Evolutionary conservation across 53 echinoderm and acorn worm genomes (phyloP).

Genomic region (Antedon mediterranea): DNA sequence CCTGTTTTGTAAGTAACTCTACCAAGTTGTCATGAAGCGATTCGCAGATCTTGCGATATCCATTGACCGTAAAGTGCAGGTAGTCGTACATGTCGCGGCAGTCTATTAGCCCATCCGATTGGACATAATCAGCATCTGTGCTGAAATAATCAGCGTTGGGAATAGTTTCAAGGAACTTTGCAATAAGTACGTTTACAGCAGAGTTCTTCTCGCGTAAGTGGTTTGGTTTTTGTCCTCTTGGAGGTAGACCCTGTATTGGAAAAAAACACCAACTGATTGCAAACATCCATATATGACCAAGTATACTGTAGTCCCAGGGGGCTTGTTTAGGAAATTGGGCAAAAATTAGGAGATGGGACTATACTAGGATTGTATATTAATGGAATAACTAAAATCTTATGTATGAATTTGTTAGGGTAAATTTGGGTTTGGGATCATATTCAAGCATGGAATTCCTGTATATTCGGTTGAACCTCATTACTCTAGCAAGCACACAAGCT

Average conservation of each 20-base stretch:
- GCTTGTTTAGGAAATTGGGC: too few species aligned
- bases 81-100: conserved; percentile 70
- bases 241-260: conserved; percentile 51
- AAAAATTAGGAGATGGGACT: too few species aligned
- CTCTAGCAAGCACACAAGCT: too few species aligned
- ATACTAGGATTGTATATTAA: too few species aligned
- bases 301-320: too few species aligned
- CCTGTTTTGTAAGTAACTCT: conserved; percentile 27
- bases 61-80: conserved; percentile 58
- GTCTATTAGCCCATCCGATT: conserved; percentile 65
- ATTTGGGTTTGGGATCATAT: too few species aligned
- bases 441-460: too few species aligned
- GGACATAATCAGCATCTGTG: conserved; percentile 27
- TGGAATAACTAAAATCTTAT: too few species aligned
- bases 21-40: conserved; percentile 48
- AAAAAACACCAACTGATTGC: too few species aligned
- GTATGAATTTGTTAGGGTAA: too few species aligned
- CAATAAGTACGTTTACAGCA: conserved; percentile 42
- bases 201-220: conserved; percentile 54
- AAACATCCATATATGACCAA: too few species aligned
- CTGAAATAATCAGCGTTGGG: conserved; percentile 49
- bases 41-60: conserved; percentile 56
- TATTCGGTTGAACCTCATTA: too few species aligned
- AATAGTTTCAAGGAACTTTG: conserved; percentile 25
- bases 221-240: conserved; percentile 66